Evolutionary conservation across 2,113 vertebrate species (phyloP).

Genomic region (Lophochroa leadbeateri): DNA sequence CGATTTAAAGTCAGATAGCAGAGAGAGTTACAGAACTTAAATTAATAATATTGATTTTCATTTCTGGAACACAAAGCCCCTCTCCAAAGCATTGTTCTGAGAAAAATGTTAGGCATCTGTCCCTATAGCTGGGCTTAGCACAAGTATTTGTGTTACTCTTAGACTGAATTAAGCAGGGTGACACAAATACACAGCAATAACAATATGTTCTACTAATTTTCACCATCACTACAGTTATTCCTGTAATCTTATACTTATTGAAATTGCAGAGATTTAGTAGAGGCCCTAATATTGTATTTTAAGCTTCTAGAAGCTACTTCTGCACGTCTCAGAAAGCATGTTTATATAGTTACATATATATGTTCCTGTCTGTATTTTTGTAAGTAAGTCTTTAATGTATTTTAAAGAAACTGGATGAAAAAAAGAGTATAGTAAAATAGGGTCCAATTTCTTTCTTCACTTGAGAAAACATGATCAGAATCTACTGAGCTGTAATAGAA

Average conservation of each 20-base stretch:
- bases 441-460: neutral
- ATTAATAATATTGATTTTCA: neutral
- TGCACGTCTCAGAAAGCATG: neutral
- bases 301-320: neutral
- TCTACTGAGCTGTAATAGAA: neutral
- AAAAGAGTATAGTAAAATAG: neutral
- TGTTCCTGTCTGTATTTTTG: neutral
- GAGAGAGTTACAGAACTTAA: neutral
- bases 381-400: neutral
- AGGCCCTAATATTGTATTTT: neutral
- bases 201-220: neutral
- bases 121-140: neutral
- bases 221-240: neutral
- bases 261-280: neutral
- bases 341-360: neutral
- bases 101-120: neutral
- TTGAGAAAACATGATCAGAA: neutral
- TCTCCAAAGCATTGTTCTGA: neutral
- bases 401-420: neutral
- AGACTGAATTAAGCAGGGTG: neutral
- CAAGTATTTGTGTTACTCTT: neutral
- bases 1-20: neutral
- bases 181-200: neutral
- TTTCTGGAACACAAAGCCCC: neutral
- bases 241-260: neutral